Evolutionary conservation across 2,888 invertebrate species (phyloP).

Genomic region (Patella ulyssiponensis): DNA sequence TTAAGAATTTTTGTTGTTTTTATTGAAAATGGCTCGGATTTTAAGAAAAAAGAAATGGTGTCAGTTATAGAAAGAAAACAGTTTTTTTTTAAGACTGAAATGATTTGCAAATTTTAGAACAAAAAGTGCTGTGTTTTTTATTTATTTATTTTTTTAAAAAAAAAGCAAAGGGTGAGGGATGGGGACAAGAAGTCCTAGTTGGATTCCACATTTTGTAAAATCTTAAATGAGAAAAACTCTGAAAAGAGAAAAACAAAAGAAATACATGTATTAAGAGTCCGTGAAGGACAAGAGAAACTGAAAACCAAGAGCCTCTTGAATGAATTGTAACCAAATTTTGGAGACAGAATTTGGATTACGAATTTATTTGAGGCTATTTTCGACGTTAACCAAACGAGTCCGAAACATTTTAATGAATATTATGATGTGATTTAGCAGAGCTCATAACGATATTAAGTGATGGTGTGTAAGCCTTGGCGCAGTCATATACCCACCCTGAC

Average conservation of each 20-base stretch:
- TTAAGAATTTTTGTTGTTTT: too few species aligned
- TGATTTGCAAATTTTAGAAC: not conserved
- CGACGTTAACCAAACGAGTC: not conserved
- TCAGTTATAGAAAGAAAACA: not conserved
- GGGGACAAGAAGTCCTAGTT: constrained; percentile 4
- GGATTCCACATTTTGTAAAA: not conserved
- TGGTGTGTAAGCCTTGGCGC: not conserved
- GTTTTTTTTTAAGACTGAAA: constrained; percentile 1
- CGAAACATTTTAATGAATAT: not conserved
- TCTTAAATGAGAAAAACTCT: not conserved
- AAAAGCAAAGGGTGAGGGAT: not conserved
- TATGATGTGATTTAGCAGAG: not conserved
- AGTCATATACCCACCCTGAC: not conserved
- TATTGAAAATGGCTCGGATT: too few species aligned
- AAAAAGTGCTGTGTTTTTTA: not conserved
- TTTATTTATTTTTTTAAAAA: not conserved
- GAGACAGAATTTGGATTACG: not conserved
- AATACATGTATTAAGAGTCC: not conserved
- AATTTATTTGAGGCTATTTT: constrained; percentile 13
- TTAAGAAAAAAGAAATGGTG: too few species aligned
- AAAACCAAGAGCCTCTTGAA: not conserved
- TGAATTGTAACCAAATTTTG: not conserved
- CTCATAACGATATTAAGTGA: not conserved
- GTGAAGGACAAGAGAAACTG: not conserved
- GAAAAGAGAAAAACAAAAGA: not conserved